Base-by-base conservation (phyloP, 2,113 vertebrate genomes). In the Pseudorhombus dupliciocellatus region DNA sequence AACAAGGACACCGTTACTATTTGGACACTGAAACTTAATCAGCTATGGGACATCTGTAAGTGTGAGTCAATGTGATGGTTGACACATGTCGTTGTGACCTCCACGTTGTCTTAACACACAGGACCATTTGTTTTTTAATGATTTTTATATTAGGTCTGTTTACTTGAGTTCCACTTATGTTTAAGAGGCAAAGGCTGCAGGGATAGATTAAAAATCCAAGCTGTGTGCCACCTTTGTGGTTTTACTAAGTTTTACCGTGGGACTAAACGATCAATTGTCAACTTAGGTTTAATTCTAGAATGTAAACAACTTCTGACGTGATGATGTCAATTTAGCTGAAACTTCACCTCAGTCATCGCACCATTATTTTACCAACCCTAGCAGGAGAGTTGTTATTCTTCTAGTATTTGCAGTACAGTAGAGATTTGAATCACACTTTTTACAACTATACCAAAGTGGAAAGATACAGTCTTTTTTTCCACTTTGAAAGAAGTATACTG, bases 51-150 rank as follows among this genome's bases (percentile, higher is more conserved):
- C 28, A 70, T 46, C 62, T 59, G 83, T 46, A 77, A 44, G 31
- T n/a, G 22, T 18, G 31, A 68, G 79, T 84, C 76, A 71, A 81
- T 88, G 58, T 50, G 54, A 63, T 80, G 46, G 59, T 5, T 62
- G 30, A 81, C 75, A 58, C 75, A 48, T 73, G 59, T 75, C 73
- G 59, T 11, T 20, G 22, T 81, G 67, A 85, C 71, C 75, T 84
- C 66, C 56, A 59, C 6, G 37, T 10, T 10, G 69, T 73, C 55
- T 58, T 20, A 61, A 53, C 26, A 44, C 3, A 12, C 56, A 46
- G 26, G 59, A 53, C 53, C 37, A 66, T 71, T 63, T 53, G 20
- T n/a, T 25, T 22, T 2, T 64, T 61, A 67, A 75, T 1, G 20
- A 81, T 81, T 72, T 55, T 55, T 48, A 60, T 24, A 24, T 70